These are phyloP conservation scores for Microchirus variegatus DNA, from an alignment of 2,797 vertebrate species.

Conservation along the genomic window DNA sequence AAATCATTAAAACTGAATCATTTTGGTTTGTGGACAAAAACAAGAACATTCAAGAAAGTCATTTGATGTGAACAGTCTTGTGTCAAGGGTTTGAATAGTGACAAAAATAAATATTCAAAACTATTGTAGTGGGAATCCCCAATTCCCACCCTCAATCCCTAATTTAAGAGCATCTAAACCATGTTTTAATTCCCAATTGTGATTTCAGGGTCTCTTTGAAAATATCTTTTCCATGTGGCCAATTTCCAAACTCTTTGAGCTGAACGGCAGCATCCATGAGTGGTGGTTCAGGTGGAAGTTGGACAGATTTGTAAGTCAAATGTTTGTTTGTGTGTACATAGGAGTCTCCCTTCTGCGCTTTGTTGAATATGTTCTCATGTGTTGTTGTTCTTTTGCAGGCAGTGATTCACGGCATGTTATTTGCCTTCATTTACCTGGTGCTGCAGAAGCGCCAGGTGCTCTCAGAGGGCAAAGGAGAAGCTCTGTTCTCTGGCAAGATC, in stretches of 20 bases:
- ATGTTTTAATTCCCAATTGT: neutral
- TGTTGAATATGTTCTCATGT: rapidly evolving
- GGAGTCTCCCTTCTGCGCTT: neutral
- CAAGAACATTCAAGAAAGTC: no score
- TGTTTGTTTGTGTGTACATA: slow-evolving; percentile 5
- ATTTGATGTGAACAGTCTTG: no score
- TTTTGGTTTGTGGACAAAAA: no score
- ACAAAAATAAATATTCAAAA: no score
- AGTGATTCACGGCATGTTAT: slow-evolving; percentile 94
- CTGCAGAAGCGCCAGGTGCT: slow-evolving; percentile 92
- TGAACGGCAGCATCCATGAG: slow-evolving; percentile 93
- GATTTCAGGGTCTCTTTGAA: slow-evolving; percentile 89
- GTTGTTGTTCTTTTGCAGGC: slow-evolving; percentile 78
- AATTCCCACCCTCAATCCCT: no score
- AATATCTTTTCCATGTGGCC: slow-evolving; percentile 95
- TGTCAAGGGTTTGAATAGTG: no score
- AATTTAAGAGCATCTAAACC: no score
- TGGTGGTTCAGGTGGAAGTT: slow-evolving; percentile 99
- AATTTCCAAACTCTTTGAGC: slow-evolving; percentile 91
- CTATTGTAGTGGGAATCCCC: no score
- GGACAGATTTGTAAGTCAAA: slow-evolving; percentile 94
- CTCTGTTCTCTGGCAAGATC: slow-evolving; percentile 89
- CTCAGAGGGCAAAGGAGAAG: slow-evolving; percentile 92
- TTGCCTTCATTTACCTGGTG: slow-evolving; percentile 94
- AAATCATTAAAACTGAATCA: no score